Conservation (phyloP, 2,888 invertebrate species). For the Hydrotaea cyrtoneurina region DNA sequence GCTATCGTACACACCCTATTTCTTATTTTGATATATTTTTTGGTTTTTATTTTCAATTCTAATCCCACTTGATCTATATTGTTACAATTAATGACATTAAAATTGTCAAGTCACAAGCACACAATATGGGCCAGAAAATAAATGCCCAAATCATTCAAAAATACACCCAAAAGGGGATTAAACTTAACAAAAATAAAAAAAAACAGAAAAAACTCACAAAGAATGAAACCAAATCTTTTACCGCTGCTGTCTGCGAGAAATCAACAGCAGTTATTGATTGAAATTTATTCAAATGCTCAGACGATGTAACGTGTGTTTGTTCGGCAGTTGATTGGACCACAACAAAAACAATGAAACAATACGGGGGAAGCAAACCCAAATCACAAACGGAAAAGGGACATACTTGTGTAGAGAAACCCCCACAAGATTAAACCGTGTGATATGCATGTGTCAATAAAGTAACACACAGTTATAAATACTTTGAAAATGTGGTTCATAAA, state of each 20-base stretch:
- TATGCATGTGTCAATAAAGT: conserved; percentile 34
- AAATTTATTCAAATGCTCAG: conserved; percentile 25
- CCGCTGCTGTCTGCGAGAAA: neutral
- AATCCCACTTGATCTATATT: conserved; percentile 56
- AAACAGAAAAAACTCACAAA: neutral
- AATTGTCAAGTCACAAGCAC: conserved; percentile 36
- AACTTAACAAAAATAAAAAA: too few species aligned
- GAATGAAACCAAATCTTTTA: neutral
- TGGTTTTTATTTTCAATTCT: conserved; percentile 10
- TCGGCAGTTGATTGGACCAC: neutral
- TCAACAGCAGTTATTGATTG: conserved; percentile 38
- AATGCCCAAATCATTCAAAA: neutral
- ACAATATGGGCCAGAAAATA: neutral
- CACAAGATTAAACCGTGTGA: conserved; percentile 31
- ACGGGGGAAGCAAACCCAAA: neutral
- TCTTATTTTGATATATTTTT: neutral
- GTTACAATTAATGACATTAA: conserved; percentile 43
- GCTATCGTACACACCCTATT: conserved; percentile 38
- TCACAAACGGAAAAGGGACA: neutral
- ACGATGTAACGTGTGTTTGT: neutral
- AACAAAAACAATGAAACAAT: too few species aligned
- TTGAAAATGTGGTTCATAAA: conserved; percentile 25
- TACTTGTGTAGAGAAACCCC: neutral
- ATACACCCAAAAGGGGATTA: neutral
- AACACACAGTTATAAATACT: conserved; percentile 31